A percentile compares a stretch with the other conserved stretches of the same genome.
Evolutionary conservation across 2,888 invertebrate genomes (phyloP).

Genomic region (Pollenia griseotomentosa): DNA sequence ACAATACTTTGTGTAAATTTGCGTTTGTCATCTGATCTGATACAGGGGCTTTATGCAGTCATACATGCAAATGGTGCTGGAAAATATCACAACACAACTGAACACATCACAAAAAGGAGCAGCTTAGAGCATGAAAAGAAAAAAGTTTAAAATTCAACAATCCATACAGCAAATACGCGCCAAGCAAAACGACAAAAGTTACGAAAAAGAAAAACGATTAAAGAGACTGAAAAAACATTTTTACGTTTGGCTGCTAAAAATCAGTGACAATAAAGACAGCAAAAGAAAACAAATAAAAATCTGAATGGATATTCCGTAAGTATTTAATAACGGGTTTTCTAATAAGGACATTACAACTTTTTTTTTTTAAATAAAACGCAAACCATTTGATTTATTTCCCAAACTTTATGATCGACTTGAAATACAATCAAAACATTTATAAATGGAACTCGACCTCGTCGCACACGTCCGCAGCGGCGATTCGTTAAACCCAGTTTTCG

Average conservation of each 20-base stretch:
- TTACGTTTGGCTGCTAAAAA: constrained; percentile 62
- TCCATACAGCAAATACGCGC: background rate
- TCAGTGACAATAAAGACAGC: constrained; percentile 38
- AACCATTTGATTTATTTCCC: too few species aligned
- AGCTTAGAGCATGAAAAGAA: constrained; percentile 13
- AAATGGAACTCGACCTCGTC: too few species aligned
- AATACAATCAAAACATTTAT: too few species aligned
- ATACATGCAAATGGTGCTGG: constrained; percentile 61
- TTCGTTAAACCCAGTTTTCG: too few species aligned
- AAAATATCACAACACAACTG: background rate
- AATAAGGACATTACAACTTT: too few species aligned
- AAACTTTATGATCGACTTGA: too few species aligned
- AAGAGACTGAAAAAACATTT: constrained; percentile 31
- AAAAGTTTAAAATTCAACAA: constrained; percentile 9
- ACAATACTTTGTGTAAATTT: constrained; percentile 60
- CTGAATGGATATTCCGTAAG: background rate
- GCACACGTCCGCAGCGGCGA: too few species aligned
- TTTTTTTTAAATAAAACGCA: too few species aligned
- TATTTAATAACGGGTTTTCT: too few species aligned
- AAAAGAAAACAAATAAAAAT: constrained; percentile 8
- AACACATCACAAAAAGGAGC: background rate
- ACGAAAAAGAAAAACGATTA: constrained; percentile 19
- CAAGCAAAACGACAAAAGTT: constrained; percentile 13
- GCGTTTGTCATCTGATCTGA: constrained; percentile 68
- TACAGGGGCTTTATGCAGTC: constrained; percentile 62